These are phyloP conservation scores for Nannoperca obscura DNA, from an alignment of 2,797 vertebrate genomes.

Conservation along the genomic window DNA sequence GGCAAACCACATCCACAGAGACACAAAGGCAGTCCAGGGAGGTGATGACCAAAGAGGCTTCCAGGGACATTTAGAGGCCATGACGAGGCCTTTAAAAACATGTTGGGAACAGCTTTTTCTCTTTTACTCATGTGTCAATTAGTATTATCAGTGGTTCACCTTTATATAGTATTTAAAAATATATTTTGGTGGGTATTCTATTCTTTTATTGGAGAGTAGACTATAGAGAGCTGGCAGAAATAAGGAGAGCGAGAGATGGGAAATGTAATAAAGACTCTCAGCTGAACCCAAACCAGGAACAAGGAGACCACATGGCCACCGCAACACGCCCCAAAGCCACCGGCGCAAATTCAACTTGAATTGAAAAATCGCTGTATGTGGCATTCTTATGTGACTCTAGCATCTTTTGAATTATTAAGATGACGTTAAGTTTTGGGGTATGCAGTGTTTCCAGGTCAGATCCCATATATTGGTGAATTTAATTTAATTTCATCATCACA, in stretches of 20 bases:
- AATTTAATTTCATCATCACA: neutral
- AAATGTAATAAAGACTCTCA: neutral
- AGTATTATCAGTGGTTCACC: neutral
- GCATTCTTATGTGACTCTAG: too few relatives aligned
- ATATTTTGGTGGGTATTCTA: neutral
- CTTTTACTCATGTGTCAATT: neutral
- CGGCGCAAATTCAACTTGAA: neutral
- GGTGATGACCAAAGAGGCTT: constrained; percentile 17
- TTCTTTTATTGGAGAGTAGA: neutral
- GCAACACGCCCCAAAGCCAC: neutral
- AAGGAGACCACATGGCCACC: neutral
- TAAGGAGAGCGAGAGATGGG: neutral
- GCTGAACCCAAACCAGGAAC: neutral
- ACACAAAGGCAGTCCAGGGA: constrained; percentile 6
- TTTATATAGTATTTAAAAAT: neutral
- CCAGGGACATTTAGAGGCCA: neutral
- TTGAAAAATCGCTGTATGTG: neutral
- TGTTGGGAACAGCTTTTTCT: neutral
- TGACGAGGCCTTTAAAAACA: neutral
- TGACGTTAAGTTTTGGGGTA: neutral
- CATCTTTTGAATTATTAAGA: neutral
- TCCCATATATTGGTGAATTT: neutral
- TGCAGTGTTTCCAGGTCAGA: neutral
- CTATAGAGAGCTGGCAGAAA: neutral
- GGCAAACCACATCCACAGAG: constrained; percentile 10